Base-by-base conservation (phyloP, 2,113 vertebrate genomes). In the Fulica atra region DNA sequence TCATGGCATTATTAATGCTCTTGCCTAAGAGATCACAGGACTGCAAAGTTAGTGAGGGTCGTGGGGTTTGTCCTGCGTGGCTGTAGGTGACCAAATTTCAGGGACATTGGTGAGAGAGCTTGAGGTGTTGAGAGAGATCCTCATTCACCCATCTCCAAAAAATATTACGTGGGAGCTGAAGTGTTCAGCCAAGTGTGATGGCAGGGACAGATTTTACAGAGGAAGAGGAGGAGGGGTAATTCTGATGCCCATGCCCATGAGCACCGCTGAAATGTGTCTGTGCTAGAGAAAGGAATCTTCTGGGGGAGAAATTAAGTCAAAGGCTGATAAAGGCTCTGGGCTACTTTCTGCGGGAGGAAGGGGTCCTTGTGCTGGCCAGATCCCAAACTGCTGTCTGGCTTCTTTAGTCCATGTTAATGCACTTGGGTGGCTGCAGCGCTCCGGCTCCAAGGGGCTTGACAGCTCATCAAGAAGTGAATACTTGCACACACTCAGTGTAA, bases 391-490 rank as follows among this genome's bases (percentile, higher is more conserved):
- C 44, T 1, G 13, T 10, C 50, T 77, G 90, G 46, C 54, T 72
- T 25, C 42, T 12, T 8, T 23, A 2, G 3, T 26, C 51, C 69
- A 17, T 14, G 2, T 6, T 13, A 20, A 7, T 6, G 35, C 17
- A 3, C 61, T 31, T 7, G 40, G 21, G 4, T 42, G 56, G 48
- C n/a, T 3, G 2, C 4, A 4, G 33, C 11, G 38, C 59, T 72
- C 9, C 1, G 2, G 71, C 42, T 74, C 82, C 0, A 0, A 23
- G 50, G 63, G 54, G 26, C 76, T 78, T 5, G 1, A 4, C 26
- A 21, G 48, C 65, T 77, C 5, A 0, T 25, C 54, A 16, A 16
- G 11, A 44, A 89, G 59, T 0, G 1, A 9, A 15, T 73, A 54
- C 29, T 1, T 6, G 69, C 10, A 3, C 0, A 0, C 2, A 1